These are phyloP conservation scores for Cynopterus brachyotis DNA, from an alignment of 2,113 vertebrate species.

Conservation along the genomic window DNA sequence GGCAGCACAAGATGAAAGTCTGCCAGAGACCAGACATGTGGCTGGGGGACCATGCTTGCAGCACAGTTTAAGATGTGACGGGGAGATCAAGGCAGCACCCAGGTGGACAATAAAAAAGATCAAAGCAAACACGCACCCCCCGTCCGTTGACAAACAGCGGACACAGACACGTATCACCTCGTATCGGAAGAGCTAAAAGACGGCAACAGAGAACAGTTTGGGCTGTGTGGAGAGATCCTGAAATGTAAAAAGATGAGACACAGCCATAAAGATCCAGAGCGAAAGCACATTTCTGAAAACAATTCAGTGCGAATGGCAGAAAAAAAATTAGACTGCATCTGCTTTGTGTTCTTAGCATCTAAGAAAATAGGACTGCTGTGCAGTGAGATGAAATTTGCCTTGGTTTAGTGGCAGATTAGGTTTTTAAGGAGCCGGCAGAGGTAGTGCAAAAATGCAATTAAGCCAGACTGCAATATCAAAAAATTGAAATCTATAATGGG, in stretches of 20 bases:
- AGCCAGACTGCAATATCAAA: not conserved
- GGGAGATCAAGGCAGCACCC: too few relatives aligned
- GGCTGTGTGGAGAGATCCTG: not conserved
- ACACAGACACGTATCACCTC: not conserved
- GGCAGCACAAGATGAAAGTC: not conserved
- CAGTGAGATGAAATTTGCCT: not conserved
- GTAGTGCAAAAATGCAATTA: not conserved
- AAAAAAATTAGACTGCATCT: not conserved
- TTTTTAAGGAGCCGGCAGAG: not conserved
- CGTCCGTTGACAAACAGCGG: not conserved
- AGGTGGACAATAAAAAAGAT: not conserved
- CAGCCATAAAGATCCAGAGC: not conserved
- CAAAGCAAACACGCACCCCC: not conserved
- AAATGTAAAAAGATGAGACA: not conserved
- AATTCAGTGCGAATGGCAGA: not conserved
- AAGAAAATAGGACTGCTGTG: not conserved
- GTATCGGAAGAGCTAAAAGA: not conserved
- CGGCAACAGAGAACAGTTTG: too few relatives aligned
- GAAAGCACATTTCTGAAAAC: not conserved
- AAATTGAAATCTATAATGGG: not conserved
- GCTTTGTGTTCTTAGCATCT: not conserved
- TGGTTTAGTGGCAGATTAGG: not conserved
- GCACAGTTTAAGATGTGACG: not conserved
- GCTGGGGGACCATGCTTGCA: not conserved
- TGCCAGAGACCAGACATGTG: not conserved